A percentile compares a stretch with the other conserved stretches of the same genome.
Evolutionary conservation across 2,113 vertebrate species (phyloP).

Genomic region (Neogale vison): DNA sequence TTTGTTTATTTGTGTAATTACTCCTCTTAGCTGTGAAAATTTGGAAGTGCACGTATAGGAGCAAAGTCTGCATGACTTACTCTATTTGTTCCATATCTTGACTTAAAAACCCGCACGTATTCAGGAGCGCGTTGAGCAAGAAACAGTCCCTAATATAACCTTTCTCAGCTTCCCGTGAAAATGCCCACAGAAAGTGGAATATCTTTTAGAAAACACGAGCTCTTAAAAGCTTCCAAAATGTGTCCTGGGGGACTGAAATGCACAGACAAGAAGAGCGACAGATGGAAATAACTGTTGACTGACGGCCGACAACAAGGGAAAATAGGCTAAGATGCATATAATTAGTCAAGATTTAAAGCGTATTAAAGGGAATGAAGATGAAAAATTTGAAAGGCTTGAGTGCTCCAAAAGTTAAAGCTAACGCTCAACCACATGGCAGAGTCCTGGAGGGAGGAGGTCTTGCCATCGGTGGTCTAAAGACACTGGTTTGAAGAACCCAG

Average conservation of each 20-base stretch:
- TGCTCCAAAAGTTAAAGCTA: background rate
- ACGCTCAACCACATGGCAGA: background rate
- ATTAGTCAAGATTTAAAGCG: conserved; percentile 11
- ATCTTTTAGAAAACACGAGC: background rate
- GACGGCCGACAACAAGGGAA: background rate
- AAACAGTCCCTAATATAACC: background rate
- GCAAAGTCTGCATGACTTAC: background rate
- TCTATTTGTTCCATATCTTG: background rate
- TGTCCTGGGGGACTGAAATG: background rate
- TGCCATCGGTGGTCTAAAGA: background rate
- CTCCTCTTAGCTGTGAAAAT: conserved; percentile 74
- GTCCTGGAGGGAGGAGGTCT: background rate
- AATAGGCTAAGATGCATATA: background rate
- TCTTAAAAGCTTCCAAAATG: background rate
- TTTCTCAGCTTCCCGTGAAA: background rate
- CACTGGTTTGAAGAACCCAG: background rate
- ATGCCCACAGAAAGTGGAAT: background rate
- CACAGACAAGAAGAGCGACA: background rate
- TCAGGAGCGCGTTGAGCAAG: background rate
- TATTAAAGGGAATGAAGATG: background rate
- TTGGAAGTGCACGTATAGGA: conserved; percentile 60
- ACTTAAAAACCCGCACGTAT: background rate
- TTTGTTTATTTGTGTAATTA: conserved; percentile 67
- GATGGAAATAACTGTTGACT: background rate
- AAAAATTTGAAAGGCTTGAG: background rate